Conservation (phyloP, 2,113 vertebrate species). For the Arizona elegans region DNA sequence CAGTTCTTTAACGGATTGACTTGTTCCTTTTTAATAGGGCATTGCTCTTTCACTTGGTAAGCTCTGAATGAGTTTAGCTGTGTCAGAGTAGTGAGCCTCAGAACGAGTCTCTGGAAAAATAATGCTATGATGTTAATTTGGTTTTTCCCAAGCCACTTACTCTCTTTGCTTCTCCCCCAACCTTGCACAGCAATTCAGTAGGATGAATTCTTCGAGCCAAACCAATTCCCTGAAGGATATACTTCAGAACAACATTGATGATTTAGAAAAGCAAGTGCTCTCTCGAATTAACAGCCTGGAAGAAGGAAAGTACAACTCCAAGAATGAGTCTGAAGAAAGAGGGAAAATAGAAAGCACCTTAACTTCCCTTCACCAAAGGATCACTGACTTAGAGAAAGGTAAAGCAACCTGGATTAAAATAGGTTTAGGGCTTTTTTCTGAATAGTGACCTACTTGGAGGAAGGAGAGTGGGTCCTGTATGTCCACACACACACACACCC, state of each 20-base stretch:
- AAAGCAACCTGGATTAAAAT: constrained; percentile 1
- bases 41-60: background rate
- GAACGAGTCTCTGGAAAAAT: background rate
- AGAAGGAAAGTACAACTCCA: constrained; percentile 78
- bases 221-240: constrained; percentile 90
- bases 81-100: background rate
- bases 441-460: background rate
- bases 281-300: constrained; percentile 91
- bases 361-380: constrained; percentile 91
- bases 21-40: background rate
- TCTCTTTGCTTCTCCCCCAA: constrained; percentile 15
- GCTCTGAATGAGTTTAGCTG: background rate
- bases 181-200: constrained; percentile 83
- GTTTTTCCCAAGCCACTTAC: constrained; percentile 1
- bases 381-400: constrained; percentile 97
- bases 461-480: background rate
- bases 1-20: background rate
- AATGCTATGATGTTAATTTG: background rate
- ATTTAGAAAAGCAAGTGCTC: constrained; percentile 95
- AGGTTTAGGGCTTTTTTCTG: background rate
- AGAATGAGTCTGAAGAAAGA: constrained; percentile 88
- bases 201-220: constrained; percentile 85
- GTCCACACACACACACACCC: no score
- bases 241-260: constrained; percentile 94
- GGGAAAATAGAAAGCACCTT: constrained; percentile 90